Base-by-base conservation (phyloP, 2,888 invertebrate genomes). In the Hypomecis atomaria region DNA sequence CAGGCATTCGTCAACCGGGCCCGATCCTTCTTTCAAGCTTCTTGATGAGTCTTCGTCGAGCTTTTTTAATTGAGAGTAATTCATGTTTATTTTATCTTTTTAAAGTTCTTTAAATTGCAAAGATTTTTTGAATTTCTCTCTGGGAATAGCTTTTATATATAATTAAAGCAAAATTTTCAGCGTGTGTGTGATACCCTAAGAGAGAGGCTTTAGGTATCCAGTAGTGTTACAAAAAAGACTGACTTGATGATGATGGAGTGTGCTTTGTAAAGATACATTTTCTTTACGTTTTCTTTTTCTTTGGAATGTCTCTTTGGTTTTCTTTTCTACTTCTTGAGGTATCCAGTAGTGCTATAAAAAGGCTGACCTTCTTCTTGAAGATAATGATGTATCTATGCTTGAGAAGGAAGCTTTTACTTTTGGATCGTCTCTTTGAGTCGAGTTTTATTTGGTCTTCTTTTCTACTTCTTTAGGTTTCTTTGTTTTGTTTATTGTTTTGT, bases 1-100 rank as follows among this genome's bases (percentile, higher is more conserved):
- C 0, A 86, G 65, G 42, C 87, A 88, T 33, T 83, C 65, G 44
- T 87, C 86, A 0, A 62, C 78, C 0, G 87, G 87, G 0, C 87
- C 87, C 0, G 70, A 4, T 0, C 70, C 85, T 58, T 86, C 86
- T 0, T 67, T 69, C n/a, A 86, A 13, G 5, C 76, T 71, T 37
- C 71, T 66, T 0, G 81, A 64, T 0, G 85, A 81, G 0, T 81
- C 78, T 6, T 85, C 82, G 6, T 87, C 86, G 0, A 85, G 55
- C 66, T 83, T 82, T 60, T 81, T 84, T 0, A 83, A 56, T 66
- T 80, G 62, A 1, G 68, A 58, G 65, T 83, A 84, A 62, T 80
- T 74, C 83, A 82, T 82, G 0, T 6, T 33, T 50, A 9, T 34
- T 43, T 11, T 49, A 10, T 49, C n/a, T 9, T 36, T 48, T 48